Evolutionary conservation across 2,888 invertebrate species (phyloP), one percentile per base, ranked within the genome.

Genomic region (Phyto melanocephala): DNA sequence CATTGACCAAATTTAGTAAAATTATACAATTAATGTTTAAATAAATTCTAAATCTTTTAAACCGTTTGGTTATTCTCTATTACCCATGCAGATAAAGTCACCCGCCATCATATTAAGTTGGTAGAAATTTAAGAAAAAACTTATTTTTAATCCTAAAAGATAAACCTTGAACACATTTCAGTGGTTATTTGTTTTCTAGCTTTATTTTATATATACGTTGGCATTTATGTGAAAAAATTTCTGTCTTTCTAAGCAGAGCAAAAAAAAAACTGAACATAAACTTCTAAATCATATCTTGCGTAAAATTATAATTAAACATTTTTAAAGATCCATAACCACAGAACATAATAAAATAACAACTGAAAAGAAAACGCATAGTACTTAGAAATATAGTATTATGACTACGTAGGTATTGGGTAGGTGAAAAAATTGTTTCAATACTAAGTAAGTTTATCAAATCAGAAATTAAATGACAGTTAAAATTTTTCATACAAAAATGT

Each of bases 251-350:
- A 37, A 58, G 22, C 4, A 42, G n/a, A 58, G 24, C 2, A 68
- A 33, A 45, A 62, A 47, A 68, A 42, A 17, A 35, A 17, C 6
- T 11, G 35, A 22, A 42, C 4, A 65, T 28, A 56, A 75, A 71
- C 80, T 76, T 81, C 33, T 62, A 72, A 72, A 81, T 77, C 81
- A 81, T 68, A 77, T 81, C 72, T 81, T 77, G 81, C 77, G 77
- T 81, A 81, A 81, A 77, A 77, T 72, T 81, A 81, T 81, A 81
- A 81, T 81, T 81, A 81, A 81, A 81, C 67, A 72, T 67, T 67
- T 77, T 62, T 72, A 60, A 70, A 56, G 45, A 54, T 62, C 24
- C 22, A 63, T 67, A 80, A 58, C 63, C 68, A 56, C 40, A 68
- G 52, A 63, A 67, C 40, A 35, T 45, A 62, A 50, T 40, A 37